Percentiles rank a stretch among this genome's conserved stretches.
Conservation (phyloP, 2,888 invertebrate species). For the Cotesia congregata region DNA sequence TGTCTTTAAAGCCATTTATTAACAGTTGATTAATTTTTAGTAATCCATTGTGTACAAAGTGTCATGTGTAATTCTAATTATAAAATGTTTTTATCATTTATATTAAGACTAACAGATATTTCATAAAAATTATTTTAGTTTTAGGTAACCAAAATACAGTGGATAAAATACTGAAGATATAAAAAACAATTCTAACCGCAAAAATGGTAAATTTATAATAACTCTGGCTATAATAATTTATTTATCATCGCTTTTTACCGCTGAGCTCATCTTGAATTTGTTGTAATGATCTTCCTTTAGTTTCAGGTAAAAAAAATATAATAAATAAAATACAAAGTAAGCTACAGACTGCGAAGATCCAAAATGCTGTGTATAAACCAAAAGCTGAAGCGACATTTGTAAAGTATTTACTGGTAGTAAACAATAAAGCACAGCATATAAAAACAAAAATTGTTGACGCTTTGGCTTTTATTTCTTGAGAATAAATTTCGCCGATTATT, state of each 20-base stretch:
- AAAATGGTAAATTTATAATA: no score
- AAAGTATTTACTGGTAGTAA: slow-evolving; percentile 83
- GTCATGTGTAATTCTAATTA: no score
- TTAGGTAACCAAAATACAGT: slow-evolving; percentile 84
- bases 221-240: no score
- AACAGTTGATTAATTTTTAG: no score
- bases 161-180: slow-evolving; percentile 78
- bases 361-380: slow-evolving; percentile 79
- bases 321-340: slow-evolving; percentile 79
- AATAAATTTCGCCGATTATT: slow-evolving; percentile 86
- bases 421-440: slow-evolving; percentile 83
- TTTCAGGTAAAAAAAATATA: slow-evolving; percentile 84
- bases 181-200: slow-evolving; percentile 66
- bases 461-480: slow-evolving; percentile 81
- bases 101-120: slow-evolving; percentile 81
- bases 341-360: slow-evolving; percentile 79
- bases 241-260: slow-evolving; percentile 59
- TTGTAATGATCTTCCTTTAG: slow-evolving; percentile 88
- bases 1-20: no score
- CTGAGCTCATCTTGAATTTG: slow-evolving; percentile 84
- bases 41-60: no score
- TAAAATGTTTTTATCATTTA: slow-evolving; percentile 70
- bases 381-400: slow-evolving; percentile 73
- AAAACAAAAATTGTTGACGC: slow-evolving; percentile 84
- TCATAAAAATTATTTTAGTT: slow-evolving; percentile 88